Conservation (phyloP, 1,140 invertebrate species). For the Coenobita brevimanus region DNA sequence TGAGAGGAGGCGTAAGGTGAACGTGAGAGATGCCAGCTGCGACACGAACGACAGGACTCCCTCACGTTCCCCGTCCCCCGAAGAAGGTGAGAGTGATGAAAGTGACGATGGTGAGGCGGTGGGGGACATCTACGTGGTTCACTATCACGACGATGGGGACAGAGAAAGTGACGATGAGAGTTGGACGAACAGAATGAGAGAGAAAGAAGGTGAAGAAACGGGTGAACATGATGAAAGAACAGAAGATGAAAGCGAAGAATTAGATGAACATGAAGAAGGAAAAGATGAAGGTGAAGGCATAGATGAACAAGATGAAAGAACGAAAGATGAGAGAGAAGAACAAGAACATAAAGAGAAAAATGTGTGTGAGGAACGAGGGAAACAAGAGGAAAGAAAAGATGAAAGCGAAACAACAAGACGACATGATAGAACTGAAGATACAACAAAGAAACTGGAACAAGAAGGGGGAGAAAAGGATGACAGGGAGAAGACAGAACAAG, state of each 20-base stretch:
- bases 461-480: no score
- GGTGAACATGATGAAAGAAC: neutral
- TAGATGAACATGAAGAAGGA: neutral
- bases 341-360: neutral
- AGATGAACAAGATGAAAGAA: neutral
- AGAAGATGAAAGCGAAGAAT: neutral
- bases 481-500: no score
- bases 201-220: neutral
- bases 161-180: neutral
- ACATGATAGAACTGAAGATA: neutral
- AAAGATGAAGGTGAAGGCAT: neutral
- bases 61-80: neutral
- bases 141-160: neutral
- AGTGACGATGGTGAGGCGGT: neutral
- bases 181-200: neutral
- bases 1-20: neutral
- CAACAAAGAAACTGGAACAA: no score
- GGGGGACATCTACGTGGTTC: conserved; percentile 39
- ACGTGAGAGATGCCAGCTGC: no score
- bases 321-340: neutral
- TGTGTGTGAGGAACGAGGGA: neutral
- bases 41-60: no score
- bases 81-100: conserved; percentile 3
- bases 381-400: neutral
- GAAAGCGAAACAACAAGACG: no score